A percentile compares a stretch with the other conserved stretches of the same genome.
Conservation (phyloP, 2,113 vertebrate genomes). For the Thermophis baileyi region DNA sequence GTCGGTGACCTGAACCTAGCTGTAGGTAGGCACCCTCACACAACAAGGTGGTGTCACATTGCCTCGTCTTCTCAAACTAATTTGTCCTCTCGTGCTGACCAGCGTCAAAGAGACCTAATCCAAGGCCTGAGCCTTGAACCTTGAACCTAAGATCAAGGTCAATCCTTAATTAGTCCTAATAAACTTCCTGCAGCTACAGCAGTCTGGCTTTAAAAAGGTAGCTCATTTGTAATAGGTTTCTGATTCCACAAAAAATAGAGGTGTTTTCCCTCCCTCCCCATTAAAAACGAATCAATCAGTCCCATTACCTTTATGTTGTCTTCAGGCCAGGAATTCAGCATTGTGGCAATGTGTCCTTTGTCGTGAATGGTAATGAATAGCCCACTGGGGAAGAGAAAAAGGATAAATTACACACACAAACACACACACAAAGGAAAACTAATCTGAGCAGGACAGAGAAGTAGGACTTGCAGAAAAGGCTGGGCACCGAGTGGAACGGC, state of each 20-base stretch:
- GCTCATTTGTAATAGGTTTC: neutral
- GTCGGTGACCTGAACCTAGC: neutral
- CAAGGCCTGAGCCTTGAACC: neutral
- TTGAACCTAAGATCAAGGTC: neutral
- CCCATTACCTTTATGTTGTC: constrained; percentile 87
- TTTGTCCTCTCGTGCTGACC: neutral
- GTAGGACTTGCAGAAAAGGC: neutral
- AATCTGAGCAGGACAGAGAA: neutral
- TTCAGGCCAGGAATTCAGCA: constrained; percentile 97
- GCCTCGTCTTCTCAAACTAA: neutral
- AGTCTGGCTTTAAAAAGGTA: neutral
- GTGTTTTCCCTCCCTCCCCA: accelerated
- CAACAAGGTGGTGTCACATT: neutral
- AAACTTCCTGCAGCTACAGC: neutral
- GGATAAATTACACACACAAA: neutral
- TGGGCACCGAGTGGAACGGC: neutral
- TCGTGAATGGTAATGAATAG: constrained; percentile 98
- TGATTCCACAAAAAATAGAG: neutral
- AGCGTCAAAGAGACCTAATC: neutral
- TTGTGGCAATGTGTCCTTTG: constrained; percentile 89
- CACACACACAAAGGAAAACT: neutral
- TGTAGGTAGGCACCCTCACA: neutral
- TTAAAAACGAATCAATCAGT: neutral
- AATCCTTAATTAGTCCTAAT: neutral
- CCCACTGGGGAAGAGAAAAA: constrained; percentile 64